phyloP scores from a whole-genome alignment of 2,797 vertebrate genomes.

The Acipenser ruthenus region DNA sequence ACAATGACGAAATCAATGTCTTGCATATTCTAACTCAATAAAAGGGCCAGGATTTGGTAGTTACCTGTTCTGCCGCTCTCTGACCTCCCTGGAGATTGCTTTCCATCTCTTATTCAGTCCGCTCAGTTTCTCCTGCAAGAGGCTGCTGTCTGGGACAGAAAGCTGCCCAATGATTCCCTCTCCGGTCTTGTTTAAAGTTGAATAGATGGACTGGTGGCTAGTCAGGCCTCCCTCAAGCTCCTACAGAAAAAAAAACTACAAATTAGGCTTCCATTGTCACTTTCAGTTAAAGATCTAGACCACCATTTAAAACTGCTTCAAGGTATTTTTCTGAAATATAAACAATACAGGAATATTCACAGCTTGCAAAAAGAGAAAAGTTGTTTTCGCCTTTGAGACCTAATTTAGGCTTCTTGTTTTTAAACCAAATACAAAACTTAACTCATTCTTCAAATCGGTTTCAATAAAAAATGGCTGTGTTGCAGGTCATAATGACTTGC shows the following conservation, averaged over 20 bases:
- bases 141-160: constrained; percentile 64
- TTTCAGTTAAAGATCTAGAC: no score
- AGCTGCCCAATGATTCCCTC: constrained; percentile 77
- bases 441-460: not conserved
- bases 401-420: not conserved
- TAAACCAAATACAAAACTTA: not conserved
- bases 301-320: no score
- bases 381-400: not conserved
- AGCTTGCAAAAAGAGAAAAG: not conserved
- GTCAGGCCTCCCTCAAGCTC: constrained; percentile 79
- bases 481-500: no score
- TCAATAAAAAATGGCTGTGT: no score
- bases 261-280: no score
- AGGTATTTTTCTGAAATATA: no score
- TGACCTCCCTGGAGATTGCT: constrained; percentile 50
- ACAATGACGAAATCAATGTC: not conserved
- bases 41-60: not conserved
- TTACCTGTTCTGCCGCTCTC: constrained; percentile 77
- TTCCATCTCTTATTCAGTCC: constrained; percentile 71
- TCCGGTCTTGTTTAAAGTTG: constrained; percentile 62
- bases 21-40: not conserved
- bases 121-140: constrained; percentile 78
- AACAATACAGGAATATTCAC: no score
- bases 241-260: constrained; percentile 40
- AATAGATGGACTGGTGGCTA: constrained; percentile 66